phyloP scores from a whole-genome alignment of 2,888 invertebrate genomes.

The Drosophila crucigera region DNA sequence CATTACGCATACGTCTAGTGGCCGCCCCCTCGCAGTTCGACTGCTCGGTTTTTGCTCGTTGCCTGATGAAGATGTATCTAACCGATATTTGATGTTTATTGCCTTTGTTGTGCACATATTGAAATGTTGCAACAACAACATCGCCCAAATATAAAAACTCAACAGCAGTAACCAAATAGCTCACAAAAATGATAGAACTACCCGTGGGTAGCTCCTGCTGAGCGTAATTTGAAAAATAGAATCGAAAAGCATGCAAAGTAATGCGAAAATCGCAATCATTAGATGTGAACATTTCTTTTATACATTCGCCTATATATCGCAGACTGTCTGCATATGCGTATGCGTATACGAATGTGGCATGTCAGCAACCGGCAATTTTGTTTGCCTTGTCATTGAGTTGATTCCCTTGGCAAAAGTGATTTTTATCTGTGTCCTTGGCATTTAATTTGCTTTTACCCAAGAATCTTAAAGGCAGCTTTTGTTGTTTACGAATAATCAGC shows the following conservation, averaged over 20 bases:
- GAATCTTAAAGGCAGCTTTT: conserved; percentile 2
- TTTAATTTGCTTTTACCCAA: conserved; percentile 22
- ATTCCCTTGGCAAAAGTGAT: conserved; percentile 9
- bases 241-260: conserved; percentile 31
- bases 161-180: conserved; percentile 5
- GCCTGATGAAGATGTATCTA: conserved; percentile 80
- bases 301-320: neutral
- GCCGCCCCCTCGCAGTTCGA: neutral
- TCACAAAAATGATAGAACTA: conserved; percentile 2
- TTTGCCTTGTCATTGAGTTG: conserved; percentile 37
- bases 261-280: conserved; percentile 59
- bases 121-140: conserved; percentile 60
- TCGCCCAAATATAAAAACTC: neutral
- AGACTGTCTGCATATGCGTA: neutral
- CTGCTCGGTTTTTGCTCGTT: conserved; percentile 25
- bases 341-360: conserved; percentile 9
- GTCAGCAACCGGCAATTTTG: conserved; percentile 21
- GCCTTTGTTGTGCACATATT: conserved; percentile 65
- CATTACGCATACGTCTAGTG: conserved; percentile 77
- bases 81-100: conserved; percentile 80
- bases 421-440: conserved; percentile 21
- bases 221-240: conserved; percentile 37
- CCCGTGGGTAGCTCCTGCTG: conserved; percentile 5
- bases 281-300: conserved; percentile 43
- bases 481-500: neutral